These are phyloP conservation scores for Bombus breviceps DNA, from an alignment of 1,140 invertebrate genomes.

Conservation along the genomic window DNA sequence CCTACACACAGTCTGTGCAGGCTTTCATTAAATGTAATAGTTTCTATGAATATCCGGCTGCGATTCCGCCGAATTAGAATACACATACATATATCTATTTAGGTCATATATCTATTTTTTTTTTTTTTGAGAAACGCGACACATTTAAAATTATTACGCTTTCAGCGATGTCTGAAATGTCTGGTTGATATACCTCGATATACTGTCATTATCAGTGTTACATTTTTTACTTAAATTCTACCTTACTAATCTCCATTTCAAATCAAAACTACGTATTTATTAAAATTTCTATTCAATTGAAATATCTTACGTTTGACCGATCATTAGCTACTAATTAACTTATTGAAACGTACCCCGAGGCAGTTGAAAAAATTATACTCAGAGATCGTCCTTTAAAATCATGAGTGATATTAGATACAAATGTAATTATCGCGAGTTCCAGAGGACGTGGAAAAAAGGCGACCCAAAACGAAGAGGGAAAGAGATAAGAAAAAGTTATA, in stretches of 20 bases:
- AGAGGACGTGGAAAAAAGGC: not conserved
- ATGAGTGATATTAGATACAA: not conserved
- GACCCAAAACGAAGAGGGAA: not conserved
- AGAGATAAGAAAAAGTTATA: constrained; percentile 41
- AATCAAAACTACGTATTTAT: not conserved
- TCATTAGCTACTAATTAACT: not conserved
- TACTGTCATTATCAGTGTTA: not conserved
- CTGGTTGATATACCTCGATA: not conserved
- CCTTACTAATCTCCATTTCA: not conserved
- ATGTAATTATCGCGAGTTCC: constrained; percentile 21
- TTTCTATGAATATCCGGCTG: not conserved
- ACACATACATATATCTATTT: not conserved
- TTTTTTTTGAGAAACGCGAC: not conserved
- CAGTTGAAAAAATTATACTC: not conserved
- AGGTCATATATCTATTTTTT: no score
- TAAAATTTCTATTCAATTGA: not conserved
- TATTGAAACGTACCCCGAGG: no score
- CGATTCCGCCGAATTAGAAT: not conserved
- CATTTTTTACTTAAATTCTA: not conserved
- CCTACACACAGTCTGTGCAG: not conserved
- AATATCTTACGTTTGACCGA: not conserved
- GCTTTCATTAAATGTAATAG: constrained; percentile 14
- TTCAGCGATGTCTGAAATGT: not conserved
- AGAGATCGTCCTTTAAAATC: not conserved
- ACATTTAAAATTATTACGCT: constrained; percentile 10